Evolutionary conservation across 37 sponge, comb jelly and placozoan species (phyloP).

Genomic region (Aplysina aerophoba): DNA sequence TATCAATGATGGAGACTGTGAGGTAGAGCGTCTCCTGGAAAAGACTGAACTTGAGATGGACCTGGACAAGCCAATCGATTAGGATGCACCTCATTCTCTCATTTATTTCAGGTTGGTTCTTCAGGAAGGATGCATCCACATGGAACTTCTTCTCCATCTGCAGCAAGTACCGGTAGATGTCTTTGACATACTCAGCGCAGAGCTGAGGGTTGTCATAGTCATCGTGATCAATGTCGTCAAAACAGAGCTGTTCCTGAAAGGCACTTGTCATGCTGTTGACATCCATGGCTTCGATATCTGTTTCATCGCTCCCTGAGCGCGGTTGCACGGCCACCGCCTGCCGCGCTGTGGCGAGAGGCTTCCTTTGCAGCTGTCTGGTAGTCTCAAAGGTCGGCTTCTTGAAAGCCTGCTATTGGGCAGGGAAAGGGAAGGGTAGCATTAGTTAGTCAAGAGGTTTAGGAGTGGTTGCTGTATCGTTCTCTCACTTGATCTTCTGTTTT

Average conservation of each 20-base stretch:
- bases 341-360: background rate
- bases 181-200: conserved; percentile 93
- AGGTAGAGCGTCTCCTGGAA: conserved; percentile 94
- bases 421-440: background rate
- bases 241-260: conserved; percentile 43
- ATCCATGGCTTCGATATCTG: conserved; percentile 21
- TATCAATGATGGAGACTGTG: conserved; percentile 88
- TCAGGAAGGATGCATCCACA: conserved; percentile 75
- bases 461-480: background rate
- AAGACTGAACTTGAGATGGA: conserved; percentile 87
- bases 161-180: conserved; percentile 91
- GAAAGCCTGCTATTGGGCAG: background rate
- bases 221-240: conserved; percentile 83
- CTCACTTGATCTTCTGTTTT: background rate
- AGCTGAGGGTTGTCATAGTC: conserved; percentile 94
- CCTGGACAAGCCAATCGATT: conserved; percentile 96
- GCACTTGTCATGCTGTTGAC: conserved; percentile 8
- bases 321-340: too few relatives aligned
- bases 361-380: background rate
- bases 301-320: background rate
- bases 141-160: conserved; percentile 78
- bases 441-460: background rate
- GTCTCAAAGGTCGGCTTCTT: background rate
- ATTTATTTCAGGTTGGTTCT: conserved; percentile 77
- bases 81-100: conserved; percentile 90